Evolutionary conservation across 1,140 invertebrate species (phyloP).

Genomic region (Chrysopa pallens): DNA sequence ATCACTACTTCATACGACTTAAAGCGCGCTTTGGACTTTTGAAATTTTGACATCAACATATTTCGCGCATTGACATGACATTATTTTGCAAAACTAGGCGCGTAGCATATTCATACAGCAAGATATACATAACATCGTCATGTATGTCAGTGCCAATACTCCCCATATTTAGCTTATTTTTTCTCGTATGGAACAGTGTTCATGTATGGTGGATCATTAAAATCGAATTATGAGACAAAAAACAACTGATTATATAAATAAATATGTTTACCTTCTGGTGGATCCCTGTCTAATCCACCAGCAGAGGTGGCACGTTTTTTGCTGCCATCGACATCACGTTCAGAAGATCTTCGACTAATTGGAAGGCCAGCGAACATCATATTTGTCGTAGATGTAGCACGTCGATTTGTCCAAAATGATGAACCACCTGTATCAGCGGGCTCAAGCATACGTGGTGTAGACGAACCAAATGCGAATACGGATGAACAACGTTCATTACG

Average conservation of each 20-base stretch:
- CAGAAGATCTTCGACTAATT: constrained; percentile 61
- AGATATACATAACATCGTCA: too few relatives aligned
- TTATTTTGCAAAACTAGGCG: too few relatives aligned
- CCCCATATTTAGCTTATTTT: too few relatives aligned
- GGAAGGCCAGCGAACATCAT: constrained; percentile 57
- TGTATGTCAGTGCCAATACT: too few relatives aligned
- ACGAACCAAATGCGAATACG: constrained; percentile 77
- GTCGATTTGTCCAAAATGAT: constrained; percentile 57
- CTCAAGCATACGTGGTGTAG: constrained; percentile 69
- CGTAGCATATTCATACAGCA: too few relatives aligned
- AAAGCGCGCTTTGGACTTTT: too few relatives aligned
- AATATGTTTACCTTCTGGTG: constrained; percentile 39
- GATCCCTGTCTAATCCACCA: constrained; percentile 47
- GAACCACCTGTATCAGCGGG: constrained; percentile 56
- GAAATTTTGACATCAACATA: too few relatives aligned
- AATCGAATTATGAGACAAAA: too few relatives aligned
- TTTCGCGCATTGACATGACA: too few relatives aligned
- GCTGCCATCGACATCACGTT: constrained; percentile 57
- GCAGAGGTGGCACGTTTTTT: constrained; percentile 67
- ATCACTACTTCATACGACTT: too few relatives aligned
- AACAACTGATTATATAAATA: background rate
- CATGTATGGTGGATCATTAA: too few relatives aligned
- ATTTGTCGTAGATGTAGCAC: constrained; percentile 73
- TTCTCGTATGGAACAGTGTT: too few relatives aligned
- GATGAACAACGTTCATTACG: constrained; percentile 46